These are phyloP conservation scores for Zeus faber DNA, from an alignment of 2,113 vertebrate species.

Conservation along the genomic window DNA sequence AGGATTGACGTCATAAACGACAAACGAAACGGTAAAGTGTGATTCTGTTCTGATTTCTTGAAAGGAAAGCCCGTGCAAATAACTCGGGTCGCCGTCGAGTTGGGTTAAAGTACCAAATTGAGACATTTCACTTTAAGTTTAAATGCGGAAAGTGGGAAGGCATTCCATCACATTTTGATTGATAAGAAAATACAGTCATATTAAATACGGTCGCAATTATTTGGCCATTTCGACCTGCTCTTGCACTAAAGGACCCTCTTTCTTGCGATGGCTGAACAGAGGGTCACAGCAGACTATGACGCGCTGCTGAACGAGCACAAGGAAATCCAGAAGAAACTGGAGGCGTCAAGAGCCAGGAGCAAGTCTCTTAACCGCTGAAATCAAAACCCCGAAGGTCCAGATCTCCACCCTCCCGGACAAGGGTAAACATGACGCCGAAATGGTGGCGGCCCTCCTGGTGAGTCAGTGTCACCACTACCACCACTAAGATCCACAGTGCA, in stretches of 20 bases:
- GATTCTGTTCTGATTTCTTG: no score
- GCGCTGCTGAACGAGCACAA: constrained; percentile 77
- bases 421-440: constrained; percentile 85
- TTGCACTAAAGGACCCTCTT: background rate
- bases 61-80: no score
- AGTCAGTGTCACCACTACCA: constrained; percentile 13
- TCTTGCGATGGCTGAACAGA: constrained; percentile 56
- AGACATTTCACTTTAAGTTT: no score
- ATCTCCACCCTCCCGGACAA: constrained; percentile 84
- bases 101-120: no score
- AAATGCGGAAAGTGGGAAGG: no score
- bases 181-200: no score
- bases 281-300: constrained; percentile 72
- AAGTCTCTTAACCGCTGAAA: constrained; percentile 76
- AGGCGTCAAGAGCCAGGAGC: constrained; percentile 81
- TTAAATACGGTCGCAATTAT: background rate
- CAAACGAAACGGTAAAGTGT: no score
- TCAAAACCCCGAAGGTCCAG: constrained; percentile 82
- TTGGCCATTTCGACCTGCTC: background rate
- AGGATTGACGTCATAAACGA: no score
- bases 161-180: no score
- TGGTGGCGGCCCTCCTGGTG: constrained; percentile 86
- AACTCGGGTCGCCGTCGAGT: no score
- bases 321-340: constrained; percentile 79
- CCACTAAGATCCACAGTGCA: background rate